phyloP scores from a whole-genome alignment of 2,888 invertebrate species.

The Eupithecia tripunctaria region DNA sequence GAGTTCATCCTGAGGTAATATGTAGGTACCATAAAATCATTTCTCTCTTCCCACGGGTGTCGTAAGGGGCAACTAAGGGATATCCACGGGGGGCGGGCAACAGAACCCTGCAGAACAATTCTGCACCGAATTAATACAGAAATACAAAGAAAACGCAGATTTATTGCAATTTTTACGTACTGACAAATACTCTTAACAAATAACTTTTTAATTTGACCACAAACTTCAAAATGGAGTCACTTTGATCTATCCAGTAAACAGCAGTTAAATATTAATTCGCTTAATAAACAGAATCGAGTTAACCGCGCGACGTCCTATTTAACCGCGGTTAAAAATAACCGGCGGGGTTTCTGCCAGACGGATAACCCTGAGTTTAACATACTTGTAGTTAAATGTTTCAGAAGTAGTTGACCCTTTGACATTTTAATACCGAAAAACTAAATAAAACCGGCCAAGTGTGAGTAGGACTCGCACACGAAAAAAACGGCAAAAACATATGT shows the following conservation, averaged over 20 bases:
- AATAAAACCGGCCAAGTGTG: no score
- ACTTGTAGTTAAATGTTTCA: constrained; percentile 2
- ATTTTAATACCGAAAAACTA: background rate
- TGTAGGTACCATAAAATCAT: no score
- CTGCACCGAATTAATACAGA: no score
- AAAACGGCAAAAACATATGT: no score
- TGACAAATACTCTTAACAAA: background rate
- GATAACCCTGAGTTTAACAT: constrained; percentile 21
- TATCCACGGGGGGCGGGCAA: no score
- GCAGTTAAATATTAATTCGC: constrained; percentile 37
- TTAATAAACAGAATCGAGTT: constrained; percentile 49
- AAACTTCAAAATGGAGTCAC: constrained; percentile 21
- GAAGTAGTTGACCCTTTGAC: background rate
- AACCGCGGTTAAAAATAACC: constrained; percentile 73
- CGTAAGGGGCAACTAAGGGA: no score
- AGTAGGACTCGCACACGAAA: no score
- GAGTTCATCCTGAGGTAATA: no score
- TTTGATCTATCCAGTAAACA: constrained; percentile 26
- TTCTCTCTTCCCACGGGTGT: no score
- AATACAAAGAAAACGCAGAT: background rate
- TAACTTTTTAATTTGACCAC: constrained; percentile 12
- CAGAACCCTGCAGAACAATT: no score
- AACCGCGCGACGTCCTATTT: constrained; percentile 64
- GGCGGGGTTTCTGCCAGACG: constrained; percentile 54
- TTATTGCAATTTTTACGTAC: background rate